These are phyloP conservation scores for Polyploca ridens DNA, from an alignment of 2,888 invertebrate genomes.

Conservation along the genomic window DNA sequence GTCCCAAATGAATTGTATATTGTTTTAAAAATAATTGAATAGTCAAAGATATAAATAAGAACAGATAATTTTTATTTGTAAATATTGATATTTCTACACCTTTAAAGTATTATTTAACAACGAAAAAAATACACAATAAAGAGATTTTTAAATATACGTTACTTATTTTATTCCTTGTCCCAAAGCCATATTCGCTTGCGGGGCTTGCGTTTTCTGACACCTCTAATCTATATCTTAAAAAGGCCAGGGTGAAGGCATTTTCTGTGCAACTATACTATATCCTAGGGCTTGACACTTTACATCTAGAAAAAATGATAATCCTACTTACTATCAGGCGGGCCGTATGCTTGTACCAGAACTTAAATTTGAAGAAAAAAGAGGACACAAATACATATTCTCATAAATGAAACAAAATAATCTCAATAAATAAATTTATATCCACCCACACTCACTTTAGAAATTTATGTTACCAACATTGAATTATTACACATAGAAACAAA, in stretches of 20 bases:
- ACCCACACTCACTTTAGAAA: neutral
- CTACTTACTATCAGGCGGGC: too few species aligned
- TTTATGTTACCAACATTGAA: too few species aligned
- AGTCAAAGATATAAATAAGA: slow-evolving; percentile 29
- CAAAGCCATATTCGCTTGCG: too few species aligned
- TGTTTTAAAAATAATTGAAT: slow-evolving; percentile 16
- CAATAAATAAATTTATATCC: neutral
- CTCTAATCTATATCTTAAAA: neutral
- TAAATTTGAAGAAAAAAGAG: neutral
- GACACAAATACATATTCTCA: neutral
- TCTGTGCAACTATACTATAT: too few species aligned
- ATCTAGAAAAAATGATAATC: too few species aligned
- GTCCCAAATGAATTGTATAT: neutral
- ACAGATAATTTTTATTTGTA: slow-evolving; percentile 39
- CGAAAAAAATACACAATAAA: slow-evolving; percentile 44
- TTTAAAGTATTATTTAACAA: slow-evolving; percentile 64
- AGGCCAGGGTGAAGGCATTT: neutral
- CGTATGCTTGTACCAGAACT: too few species aligned
- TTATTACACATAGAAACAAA: too few species aligned
- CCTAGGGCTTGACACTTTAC: too few species aligned
- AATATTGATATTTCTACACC: slow-evolving; percentile 55
- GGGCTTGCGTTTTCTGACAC: too few species aligned
- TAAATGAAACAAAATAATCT: too few species aligned
- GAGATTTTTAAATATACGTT: slow-evolving; percentile 35
- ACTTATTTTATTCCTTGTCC: slow-evolving; percentile 17